Base-by-base conservation (phyloP, 2,888 invertebrate species). In the Apocheima hispidaria region DNA sequence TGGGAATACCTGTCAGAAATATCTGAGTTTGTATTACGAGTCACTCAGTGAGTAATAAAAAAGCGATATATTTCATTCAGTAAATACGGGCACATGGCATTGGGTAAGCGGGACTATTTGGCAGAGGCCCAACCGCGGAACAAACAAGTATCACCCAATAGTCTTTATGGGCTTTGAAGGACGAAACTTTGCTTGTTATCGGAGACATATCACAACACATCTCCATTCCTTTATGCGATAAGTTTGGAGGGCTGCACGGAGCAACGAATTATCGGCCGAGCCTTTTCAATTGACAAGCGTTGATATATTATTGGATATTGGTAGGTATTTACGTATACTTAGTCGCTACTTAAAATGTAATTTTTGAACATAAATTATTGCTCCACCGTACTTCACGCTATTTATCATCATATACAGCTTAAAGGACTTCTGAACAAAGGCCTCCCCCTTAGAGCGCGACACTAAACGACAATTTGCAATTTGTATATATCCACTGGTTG, bases 151-250 rank as follows among this genome's bases (percentile, higher is more conserved):
- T 65, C 73, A 67, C 72, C 67, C 71, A 66, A 68, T 69, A 73
- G 74, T 73, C 74, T 81, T 80, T 82, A 81, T 72, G 78, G 74
- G 72, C 75, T 68, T 63, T 73, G 71, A 79, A 82, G 83, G 81
- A 77, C 77, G 70, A 84, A 90, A 90, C 81, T 90, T 90, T 78
- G 84, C 90, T 90, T 88, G 90, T 91, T 90, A 91, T 87, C 86
- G 78, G 74, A 79, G 78, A 88, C 87, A 90, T 88, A 89, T 88
- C 87, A 88, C 82, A 87, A 88, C 85, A 88, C 83, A 87, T 84
- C 80, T 83, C 76, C 73, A 75, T 69, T 75, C 79, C 77, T 88
- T 90, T 88, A 88, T 88, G 78, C 81, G 75, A 70, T 81, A 91
- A 90, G 81, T 89, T 90, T 84, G 66, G 72, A 85, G 82, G 75